Evolutionary conservation across 2,888 invertebrate genomes (phyloP).

Genomic region (Leucophenga maculata): DNA sequence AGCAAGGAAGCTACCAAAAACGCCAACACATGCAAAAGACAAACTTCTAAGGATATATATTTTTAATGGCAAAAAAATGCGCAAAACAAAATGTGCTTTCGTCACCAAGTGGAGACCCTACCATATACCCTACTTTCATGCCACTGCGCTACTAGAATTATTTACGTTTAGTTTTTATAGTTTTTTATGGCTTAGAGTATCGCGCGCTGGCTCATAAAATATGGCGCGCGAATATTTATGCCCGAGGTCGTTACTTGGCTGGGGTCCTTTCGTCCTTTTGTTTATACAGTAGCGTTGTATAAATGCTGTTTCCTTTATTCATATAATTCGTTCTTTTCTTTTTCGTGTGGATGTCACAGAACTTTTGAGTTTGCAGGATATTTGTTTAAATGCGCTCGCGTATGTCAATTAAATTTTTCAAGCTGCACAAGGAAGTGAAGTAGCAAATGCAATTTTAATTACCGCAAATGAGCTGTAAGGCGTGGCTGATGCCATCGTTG

Average conservation of each 20-base stretch:
- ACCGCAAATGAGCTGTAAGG: constrained; percentile 55
- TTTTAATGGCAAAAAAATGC: constrained; percentile 23
- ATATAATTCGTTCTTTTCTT: too few species aligned
- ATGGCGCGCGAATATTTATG: constrained; percentile 48
- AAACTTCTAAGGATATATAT: constrained; percentile 50
- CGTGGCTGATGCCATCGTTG: neutral
- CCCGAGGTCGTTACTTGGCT: constrained; percentile 12
- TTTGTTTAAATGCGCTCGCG: constrained; percentile 55
- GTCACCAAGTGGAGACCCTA: constrained; percentile 36
- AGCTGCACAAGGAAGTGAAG: constrained; percentile 18
- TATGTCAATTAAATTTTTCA: constrained; percentile 60
- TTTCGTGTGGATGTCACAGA: too few species aligned
- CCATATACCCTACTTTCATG: neutral
- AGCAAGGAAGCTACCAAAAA: constrained; percentile 31
- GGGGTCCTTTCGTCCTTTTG: constrained; percentile 17
- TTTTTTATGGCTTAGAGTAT: constrained; percentile 61
- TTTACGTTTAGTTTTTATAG: constrained; percentile 69
- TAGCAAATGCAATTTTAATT: constrained; percentile 59
- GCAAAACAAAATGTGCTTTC: constrained; percentile 21
- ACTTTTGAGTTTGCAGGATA: constrained; percentile 26
- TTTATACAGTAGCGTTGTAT: constrained; percentile 17
- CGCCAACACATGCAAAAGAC: constrained; percentile 66
- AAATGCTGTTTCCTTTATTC: neutral
- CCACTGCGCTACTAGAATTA: constrained; percentile 55
- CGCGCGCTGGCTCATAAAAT: constrained; percentile 51